Evolutionary conservation across 2,888 invertebrate species (phyloP).

Genomic region (Ophion obscuratus): DNA sequence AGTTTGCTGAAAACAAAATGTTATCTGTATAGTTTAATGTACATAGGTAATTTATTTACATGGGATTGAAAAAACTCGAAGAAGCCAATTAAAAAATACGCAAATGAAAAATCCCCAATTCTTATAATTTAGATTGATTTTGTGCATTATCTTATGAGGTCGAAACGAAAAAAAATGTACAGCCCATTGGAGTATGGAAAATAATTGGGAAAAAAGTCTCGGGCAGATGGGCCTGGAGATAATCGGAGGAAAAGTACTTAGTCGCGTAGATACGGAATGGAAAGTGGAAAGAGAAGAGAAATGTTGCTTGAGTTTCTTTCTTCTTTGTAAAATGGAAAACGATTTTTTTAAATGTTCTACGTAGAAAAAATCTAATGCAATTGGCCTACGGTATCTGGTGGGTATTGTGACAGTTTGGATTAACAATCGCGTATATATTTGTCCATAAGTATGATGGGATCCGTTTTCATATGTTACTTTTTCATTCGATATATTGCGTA

Average conservation of each 20-base stretch:
- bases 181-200: not conserved
- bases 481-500: conserved; percentile 54
- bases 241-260: conserved; percentile 7
- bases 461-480: conserved; percentile 20
- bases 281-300: conserved; percentile 43
- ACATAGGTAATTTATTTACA: conserved; percentile 29
- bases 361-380: conserved; percentile 75
- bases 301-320: conserved; percentile 4
- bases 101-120: not conserved
- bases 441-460: conserved; percentile 70
- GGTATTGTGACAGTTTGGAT: conserved; percentile 72
- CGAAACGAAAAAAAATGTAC: not conserved
- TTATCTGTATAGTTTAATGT: conserved; percentile 37
- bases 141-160: not conserved
- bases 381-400: conserved; percentile 75
- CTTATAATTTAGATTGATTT: not conserved
- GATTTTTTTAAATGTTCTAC: conserved; percentile 63
- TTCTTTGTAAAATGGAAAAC: conserved; percentile 31
- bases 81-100: not conserved
- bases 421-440: conserved; percentile 76
- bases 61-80: not conserved
- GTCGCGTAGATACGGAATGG: not conserved
- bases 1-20: not conserved
- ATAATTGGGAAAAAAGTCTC: not conserved
- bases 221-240: not conserved